Percentiles rank a stretch among this genome's conserved stretches.
phyloP scores from a whole-genome alignment of 2,888 invertebrate species.

The Dicycla oo region DNA sequence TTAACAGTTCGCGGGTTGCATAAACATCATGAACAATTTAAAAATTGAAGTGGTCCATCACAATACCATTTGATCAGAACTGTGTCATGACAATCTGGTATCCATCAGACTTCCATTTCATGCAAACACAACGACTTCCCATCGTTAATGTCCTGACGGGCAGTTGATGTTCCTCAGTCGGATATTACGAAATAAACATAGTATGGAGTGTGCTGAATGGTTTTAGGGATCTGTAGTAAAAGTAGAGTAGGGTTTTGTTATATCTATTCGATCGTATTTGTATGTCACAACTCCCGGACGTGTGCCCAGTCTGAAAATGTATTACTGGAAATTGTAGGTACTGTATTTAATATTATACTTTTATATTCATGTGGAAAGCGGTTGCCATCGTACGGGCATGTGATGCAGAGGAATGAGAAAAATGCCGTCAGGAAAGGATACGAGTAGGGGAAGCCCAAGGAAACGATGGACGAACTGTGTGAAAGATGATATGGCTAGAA shows the following conservation, averaged over 20 bases:
- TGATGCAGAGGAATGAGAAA: too few relatives aligned
- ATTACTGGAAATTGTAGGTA: not conserved
- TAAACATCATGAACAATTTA: slow-evolving; percentile 7
- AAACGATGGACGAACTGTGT: too few relatives aligned
- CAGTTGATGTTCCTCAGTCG: slow-evolving; percentile 21
- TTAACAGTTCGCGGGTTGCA: slow-evolving; percentile 24
- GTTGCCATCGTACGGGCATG: too few relatives aligned
- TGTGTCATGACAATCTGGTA: slow-evolving; percentile 27
- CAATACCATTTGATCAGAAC: slow-evolving; percentile 3
- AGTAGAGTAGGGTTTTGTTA: not conserved
- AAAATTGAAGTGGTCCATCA: slow-evolving; percentile 30
- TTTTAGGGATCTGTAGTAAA: not conserved
- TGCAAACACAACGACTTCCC: slow-evolving; percentile 8
- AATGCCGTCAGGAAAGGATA: too few relatives aligned
- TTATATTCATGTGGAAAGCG: too few relatives aligned
- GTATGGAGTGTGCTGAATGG: not conserved
- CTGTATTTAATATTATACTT: not conserved
- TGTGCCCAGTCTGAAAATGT: not conserved
- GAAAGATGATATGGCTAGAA: too few relatives aligned
- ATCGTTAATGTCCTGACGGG: slow-evolving; percentile 28
- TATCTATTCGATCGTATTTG: not conserved
- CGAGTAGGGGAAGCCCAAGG: too few relatives aligned
- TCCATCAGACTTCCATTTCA: slow-evolving; percentile 14
- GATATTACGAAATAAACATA: slow-evolving; percentile 29
- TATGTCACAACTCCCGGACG: too few relatives aligned